Evolutionary conservation across 2,113 vertebrate genomes (phyloP), one percentile per base, ranked within the genome.

Genomic region (Cariama cristata): DNA sequence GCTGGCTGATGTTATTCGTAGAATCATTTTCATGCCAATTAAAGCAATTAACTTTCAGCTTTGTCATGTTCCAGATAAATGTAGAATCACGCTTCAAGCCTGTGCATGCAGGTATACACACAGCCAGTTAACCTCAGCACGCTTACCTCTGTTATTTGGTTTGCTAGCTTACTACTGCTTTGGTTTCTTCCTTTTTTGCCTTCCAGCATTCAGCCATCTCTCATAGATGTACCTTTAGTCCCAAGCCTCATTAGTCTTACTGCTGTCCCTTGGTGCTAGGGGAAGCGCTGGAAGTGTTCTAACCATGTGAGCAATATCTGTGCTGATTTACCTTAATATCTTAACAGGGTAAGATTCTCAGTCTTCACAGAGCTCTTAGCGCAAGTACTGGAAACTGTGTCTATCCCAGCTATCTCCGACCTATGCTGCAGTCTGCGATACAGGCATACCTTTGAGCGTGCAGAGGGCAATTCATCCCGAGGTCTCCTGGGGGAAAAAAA

Each of bases 181-280:
- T 52, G 33, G 35, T 71, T 82, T 55, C 63, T 75, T 71, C 32
- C 33, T 24, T 66, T 21, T 86, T 68, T 79, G 75, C 90, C 88
- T 92, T 62, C 50, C 93, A 88, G 88, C 85, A 5, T 72, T 73
- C 79, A 88, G 49, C 40, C 64, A 8, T 86, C 33, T 64, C 62
- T 93, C 90, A 47, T 8, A 52, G 66, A 88, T 45, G 50, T 63
- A 35, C 63, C 67, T 93, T 80, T 44, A 83, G 85, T 93, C 96
- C 86, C 93, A 75, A 62, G 72, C 79, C 92, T 97, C 93, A 95
- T 96, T 90, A 96, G 30, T 71, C 56, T 79, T 77, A 9, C 90
- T 56, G 67, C 90, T 88, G 47, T 91, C 79, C 44, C 85, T 77
- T 58, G 93, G 67, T 88, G 76, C 3, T 62, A 62, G 67, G 66